Conservation (phyloP, 2,888 invertebrate genomes). For the Acronicta aceris region DNA sequence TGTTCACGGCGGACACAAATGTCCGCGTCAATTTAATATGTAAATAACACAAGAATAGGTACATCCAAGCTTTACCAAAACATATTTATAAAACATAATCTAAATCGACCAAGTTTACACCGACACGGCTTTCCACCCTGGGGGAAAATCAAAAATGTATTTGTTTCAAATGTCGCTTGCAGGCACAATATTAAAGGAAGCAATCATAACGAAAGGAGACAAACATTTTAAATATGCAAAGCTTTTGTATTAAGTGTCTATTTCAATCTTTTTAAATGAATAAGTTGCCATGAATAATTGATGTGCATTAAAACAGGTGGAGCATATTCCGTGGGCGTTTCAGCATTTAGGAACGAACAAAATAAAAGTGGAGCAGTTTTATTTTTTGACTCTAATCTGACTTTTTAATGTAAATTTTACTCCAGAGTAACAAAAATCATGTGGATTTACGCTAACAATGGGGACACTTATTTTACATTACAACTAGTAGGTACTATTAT, state of each 20-base stretch:
- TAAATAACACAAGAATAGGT: constrained; percentile 47
- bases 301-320: constrained; percentile 41
- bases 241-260: constrained; percentile 39
- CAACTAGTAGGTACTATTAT: not conserved
- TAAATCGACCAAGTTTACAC: constrained; percentile 30
- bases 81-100: constrained; percentile 41
- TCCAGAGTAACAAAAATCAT: not conserved
- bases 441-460: not conserved
- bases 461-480: not conserved
- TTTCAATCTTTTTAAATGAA: constrained; percentile 53
- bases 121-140: constrained; percentile 11
- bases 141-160: constrained; percentile 48
- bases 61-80: constrained; percentile 28
- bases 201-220: constrained; percentile 42
- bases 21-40: constrained; percentile 49
- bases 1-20: constrained; percentile 27
- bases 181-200: constrained; percentile 38
- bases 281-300: constrained; percentile 49
- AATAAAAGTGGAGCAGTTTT: constrained; percentile 31
- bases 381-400: constrained; percentile 13
- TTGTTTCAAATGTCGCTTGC: constrained; percentile 45
- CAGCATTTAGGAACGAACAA: constrained; percentile 32
- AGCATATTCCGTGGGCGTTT: constrained; percentile 32
- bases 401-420: constrained; percentile 1
- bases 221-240: constrained; percentile 51